These are phyloP conservation scores for Sarcophaga caerulescens DNA, from an alignment of 2,888 invertebrate species.

Conservation along the genomic window DNA sequence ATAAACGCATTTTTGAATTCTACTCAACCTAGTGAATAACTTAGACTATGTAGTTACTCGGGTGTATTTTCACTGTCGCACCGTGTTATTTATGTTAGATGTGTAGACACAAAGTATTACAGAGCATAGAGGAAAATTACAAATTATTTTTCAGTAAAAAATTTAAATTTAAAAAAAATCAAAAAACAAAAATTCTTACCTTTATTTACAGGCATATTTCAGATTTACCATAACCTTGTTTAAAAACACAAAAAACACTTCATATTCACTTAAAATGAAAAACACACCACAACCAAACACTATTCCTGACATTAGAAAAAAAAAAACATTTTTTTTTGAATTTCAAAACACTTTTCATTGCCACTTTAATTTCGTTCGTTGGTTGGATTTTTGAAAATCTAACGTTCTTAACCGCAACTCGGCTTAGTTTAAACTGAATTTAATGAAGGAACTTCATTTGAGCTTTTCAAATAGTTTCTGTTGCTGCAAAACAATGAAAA, in stretches of 20 bases:
- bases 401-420: slow-evolving; percentile 63
- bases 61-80: too few relatives aligned
- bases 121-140: too few relatives aligned
- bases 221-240: not conserved
- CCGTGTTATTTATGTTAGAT: too few relatives aligned
- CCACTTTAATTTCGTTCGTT: not conserved
- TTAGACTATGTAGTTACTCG: too few relatives aligned
- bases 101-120: too few relatives aligned
- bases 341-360: not conserved
- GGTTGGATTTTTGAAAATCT: slow-evolving; percentile 29
- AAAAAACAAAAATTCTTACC: not conserved
- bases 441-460: slow-evolving; percentile 41
- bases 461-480: slow-evolving; percentile 56
- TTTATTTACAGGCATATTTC: not conserved
- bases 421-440: slow-evolving; percentile 59
- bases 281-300: not conserved
- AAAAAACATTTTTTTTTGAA: not conserved
- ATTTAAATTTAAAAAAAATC: too few relatives aligned
- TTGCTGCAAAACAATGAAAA: not conserved
- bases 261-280: not conserved
- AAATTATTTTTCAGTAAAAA: too few relatives aligned
- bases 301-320: not conserved
- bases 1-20: too few relatives aligned
- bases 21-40: too few relatives aligned
- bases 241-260: not conserved